Percentiles rank a stretch among this genome's conserved stretches.
Conservation (phyloP, 2,113 vertebrate species). For the Mirza zaza region DNA sequence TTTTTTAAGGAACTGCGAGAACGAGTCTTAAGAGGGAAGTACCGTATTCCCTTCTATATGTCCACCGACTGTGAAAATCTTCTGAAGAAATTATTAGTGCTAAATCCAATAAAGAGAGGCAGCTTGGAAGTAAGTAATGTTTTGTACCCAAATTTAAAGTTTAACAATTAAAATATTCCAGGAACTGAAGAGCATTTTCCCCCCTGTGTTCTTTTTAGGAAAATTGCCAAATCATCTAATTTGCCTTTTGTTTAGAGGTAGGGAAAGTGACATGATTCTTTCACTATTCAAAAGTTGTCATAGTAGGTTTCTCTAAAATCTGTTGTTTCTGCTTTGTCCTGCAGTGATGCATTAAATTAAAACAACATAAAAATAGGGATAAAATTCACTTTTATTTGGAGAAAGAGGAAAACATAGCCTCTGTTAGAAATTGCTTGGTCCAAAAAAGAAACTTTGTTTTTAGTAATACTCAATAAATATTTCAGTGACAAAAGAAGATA, state of each 20-base stretch:
- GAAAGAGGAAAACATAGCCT: background rate
- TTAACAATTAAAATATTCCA: background rate
- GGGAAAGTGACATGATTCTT: background rate
- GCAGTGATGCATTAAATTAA: background rate
- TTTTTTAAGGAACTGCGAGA: slow-evolving; percentile 93
- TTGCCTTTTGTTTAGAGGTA: background rate
- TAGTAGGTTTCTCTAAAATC: background rate
- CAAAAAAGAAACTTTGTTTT: background rate
- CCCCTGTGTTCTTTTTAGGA: background rate
- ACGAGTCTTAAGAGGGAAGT: slow-evolving; percentile 95
- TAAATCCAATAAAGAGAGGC: slow-evolving; percentile 96
- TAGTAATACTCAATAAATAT: background rate
- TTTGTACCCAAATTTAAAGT: background rate
- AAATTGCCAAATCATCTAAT: background rate
- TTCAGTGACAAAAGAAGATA: background rate
- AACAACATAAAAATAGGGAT: background rate
- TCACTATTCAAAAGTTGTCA: background rate
- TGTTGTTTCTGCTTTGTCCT: background rate
- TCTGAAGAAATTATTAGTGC: slow-evolving; percentile 95
- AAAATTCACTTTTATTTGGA: background rate
- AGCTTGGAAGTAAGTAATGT: slow-evolving; percentile 92
- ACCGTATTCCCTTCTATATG: slow-evolving; percentile 99
- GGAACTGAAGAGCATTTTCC: background rate
- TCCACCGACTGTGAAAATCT: slow-evolving; percentile 99
- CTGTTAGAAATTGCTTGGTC: background rate